Percentiles rank a stretch among this genome's conserved stretches.
phyloP scores from a whole-genome alignment of 1,140 invertebrate species.

The Odontomachus brunneus region DNA sequence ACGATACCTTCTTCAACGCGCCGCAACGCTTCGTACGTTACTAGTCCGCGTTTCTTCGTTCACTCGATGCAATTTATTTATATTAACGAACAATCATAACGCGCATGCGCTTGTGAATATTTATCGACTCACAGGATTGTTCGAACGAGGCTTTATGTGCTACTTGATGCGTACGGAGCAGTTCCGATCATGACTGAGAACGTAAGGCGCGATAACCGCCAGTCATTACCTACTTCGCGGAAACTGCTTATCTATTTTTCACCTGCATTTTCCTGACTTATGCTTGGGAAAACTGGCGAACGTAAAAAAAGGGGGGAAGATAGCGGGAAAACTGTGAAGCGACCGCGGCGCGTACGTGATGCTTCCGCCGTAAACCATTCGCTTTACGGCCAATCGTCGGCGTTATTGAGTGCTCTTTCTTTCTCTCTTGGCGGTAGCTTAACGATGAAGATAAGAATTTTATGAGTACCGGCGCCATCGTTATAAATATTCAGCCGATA shows the following conservation, averaged over 20 bases:
- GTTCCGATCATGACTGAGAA: background rate
- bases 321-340: slow-evolving; percentile 19
- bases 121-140: background rate
- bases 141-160: slow-evolving; percentile 4
- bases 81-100: background rate
- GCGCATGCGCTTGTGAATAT: background rate
- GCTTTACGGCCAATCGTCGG: slow-evolving; percentile 15
- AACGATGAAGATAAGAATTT: slow-evolving; percentile 41
- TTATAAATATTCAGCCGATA: slow-evolving; percentile 22
- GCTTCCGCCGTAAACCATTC: slow-evolving; percentile 3
- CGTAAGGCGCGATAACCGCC: background rate
- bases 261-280: slow-evolving; percentile 4
- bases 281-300: slow-evolving; percentile 8
- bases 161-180: slow-evolving; percentile 31
- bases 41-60: background rate
- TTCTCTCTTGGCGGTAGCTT: background rate
- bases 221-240: background rate
- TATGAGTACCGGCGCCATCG: slow-evolving; percentile 19
- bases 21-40: too few relatives aligned
- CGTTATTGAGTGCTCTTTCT: slow-evolving; percentile 6
- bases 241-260: slow-evolving; percentile 34
- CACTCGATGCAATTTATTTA: background rate
- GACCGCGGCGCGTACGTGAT: background rate
- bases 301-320: background rate
- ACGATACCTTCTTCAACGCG: too few relatives aligned